phyloP scores from a whole-genome alignment of 2,113 vertebrate species.

The Lipotes vexillifer region DNA sequence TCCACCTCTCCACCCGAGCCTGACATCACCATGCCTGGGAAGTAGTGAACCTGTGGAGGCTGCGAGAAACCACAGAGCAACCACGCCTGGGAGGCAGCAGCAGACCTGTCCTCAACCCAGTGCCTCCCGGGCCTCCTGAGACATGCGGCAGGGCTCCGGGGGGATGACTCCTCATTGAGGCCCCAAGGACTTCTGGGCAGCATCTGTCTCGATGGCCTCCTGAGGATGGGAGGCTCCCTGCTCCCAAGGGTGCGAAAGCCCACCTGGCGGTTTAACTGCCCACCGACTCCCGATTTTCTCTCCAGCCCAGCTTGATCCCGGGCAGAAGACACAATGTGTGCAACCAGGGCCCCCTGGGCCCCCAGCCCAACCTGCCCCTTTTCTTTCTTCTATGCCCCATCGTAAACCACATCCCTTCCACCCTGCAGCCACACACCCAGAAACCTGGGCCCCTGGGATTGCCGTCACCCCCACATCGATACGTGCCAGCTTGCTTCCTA shows the following conservation, averaged over 20 bases:
- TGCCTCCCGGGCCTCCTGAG: neutral
- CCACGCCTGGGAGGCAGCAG: fast-evolving
- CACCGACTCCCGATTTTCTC: neutral
- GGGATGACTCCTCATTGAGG: neutral
- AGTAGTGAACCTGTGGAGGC: neutral
- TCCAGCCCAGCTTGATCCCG: neutral
- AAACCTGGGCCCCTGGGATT: neutral
- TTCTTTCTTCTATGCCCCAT: neutral
- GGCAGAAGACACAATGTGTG: neutral
- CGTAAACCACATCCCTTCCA: neutral
- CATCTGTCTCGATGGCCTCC: neutral
- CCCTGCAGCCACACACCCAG: neutral
- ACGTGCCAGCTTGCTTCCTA: neutral
- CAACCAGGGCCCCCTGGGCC: neutral
- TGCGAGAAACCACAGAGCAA: neutral
- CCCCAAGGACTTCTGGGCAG: neutral
- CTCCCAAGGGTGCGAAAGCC: neutral
- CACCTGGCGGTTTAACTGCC: neutral
- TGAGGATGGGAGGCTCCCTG: neutral
- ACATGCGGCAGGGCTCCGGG: neutral
- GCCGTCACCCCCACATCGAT: no score
- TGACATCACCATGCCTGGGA: neutral
- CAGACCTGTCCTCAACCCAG: neutral
- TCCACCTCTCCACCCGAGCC: neutral
- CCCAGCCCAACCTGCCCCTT: neutral